phyloP scores from a whole-genome alignment of 2,888 invertebrate species.

The Drosophila antonietae region DNA sequence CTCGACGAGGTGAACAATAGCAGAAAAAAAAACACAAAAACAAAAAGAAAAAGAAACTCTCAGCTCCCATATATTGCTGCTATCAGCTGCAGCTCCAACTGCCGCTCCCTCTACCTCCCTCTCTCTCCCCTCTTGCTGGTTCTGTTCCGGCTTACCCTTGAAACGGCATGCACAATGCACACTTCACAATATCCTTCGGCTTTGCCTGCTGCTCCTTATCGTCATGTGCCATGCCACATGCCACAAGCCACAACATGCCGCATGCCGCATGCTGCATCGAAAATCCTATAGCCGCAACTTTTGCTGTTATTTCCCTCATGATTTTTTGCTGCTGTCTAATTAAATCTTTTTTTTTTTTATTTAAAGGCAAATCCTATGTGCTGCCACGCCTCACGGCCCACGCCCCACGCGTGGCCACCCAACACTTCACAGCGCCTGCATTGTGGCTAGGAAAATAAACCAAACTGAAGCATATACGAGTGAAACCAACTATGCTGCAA shows the following conservation, averaged over 20 bases:
- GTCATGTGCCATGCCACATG: conserved; percentile 45
- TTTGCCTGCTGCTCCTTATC: conserved; percentile 41
- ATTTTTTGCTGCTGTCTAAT: conserved; percentile 75
- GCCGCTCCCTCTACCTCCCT: neutral
- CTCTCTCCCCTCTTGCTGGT: neutral
- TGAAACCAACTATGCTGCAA: conserved; percentile 38
- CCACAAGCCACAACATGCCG: conserved; percentile 7
- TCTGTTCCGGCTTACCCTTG: conserved; percentile 64
- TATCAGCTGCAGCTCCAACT: neutral
- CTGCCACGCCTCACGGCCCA: conserved; percentile 18
- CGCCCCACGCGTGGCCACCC: neutral
- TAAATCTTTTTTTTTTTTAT: conserved; percentile 74
- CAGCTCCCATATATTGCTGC: conserved; percentile 7
- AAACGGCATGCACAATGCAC: conserved; percentile 67
- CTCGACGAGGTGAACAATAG: conserved; percentile 56
- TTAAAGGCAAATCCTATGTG: conserved; percentile 66
- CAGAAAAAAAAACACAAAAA: neutral
- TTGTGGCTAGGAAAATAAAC: conserved; percentile 50
- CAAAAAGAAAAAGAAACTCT: conserved; percentile 39
- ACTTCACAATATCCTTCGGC: conserved; percentile 59
- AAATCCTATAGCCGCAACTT: conserved; percentile 53
- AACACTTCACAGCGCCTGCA: conserved; percentile 50
- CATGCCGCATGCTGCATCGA: conserved; percentile 19
- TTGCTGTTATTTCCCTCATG: conserved; percentile 40
- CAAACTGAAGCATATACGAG: conserved; percentile 21